phyloP scores from a whole-genome alignment of 2,797 vertebrate species.

The Amblyraja radiata region DNA sequence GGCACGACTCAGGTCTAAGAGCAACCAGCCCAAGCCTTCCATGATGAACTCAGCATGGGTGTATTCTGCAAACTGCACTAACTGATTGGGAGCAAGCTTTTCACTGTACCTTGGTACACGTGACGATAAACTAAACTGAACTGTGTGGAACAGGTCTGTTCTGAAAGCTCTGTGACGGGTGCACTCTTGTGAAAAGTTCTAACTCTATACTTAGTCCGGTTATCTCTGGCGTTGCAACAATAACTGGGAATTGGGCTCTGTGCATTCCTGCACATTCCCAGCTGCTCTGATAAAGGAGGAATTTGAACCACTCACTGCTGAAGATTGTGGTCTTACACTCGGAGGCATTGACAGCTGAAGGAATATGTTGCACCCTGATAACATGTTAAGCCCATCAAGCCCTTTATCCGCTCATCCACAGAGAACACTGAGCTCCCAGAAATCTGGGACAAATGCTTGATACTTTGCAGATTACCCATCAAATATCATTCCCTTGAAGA shows the following conservation, averaged over 20 bases:
- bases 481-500: background rate
- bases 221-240: background rate
- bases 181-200: background rate
- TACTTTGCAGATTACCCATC: background rate
- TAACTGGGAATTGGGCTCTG: background rate
- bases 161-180: background rate
- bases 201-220: background rate
- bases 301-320: background rate
- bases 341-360: conserved; percentile 1
- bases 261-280: background rate
- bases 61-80: background rate
- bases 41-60: background rate
- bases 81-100: background rate
- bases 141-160: background rate
- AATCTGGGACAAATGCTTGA: background rate
- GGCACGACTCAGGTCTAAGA: background rate
- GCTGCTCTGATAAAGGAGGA: background rate
- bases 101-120: no score
- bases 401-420: background rate
- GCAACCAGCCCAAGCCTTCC: background rate
- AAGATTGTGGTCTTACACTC: background rate
- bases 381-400: background rate
- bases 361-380: conserved; percentile 29
- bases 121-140: no score
- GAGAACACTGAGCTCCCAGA: background rate